Conservation (phyloP, 2,888 invertebrate species). For the Lissocephala sabroskyi region DNA sequence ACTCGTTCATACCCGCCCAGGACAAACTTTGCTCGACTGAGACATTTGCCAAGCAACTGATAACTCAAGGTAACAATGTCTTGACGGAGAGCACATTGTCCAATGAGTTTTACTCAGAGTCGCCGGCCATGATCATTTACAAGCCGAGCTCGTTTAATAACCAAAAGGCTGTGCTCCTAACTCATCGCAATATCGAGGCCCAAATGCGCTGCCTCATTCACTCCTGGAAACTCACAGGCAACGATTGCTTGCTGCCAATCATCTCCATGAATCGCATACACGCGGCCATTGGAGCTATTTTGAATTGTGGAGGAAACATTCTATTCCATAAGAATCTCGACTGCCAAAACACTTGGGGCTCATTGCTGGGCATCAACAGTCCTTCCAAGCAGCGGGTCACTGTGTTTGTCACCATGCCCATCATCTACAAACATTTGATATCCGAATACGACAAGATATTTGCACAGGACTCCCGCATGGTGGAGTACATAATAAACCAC, state of each 20-base stretch:
- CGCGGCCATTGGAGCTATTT: slow-evolving; percentile 88
- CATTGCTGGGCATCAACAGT: slow-evolving; percentile 80
- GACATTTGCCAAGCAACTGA: slow-evolving; percentile 53
- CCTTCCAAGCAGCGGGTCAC: slow-evolving; percentile 79
- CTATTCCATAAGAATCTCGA: slow-evolving; percentile 81
- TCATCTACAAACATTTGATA: slow-evolving; percentile 86
- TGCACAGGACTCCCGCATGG: slow-evolving; percentile 66
- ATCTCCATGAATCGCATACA: slow-evolving; percentile 92
- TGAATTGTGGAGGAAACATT: slow-evolving; percentile 84
- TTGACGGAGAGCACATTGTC: slow-evolving; percentile 72
- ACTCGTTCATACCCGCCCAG: slow-evolving; percentile 71
- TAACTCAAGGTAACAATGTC: slow-evolving; percentile 54
- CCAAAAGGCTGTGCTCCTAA: slow-evolving; percentile 88
- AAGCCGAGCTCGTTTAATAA: slow-evolving; percentile 90
- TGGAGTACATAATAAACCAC: slow-evolving; percentile 69
- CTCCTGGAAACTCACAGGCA: slow-evolving; percentile 82
- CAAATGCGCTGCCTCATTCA: slow-evolving; percentile 80
- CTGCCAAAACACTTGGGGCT: slow-evolving; percentile 80
- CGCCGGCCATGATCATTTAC: slow-evolving; percentile 86
- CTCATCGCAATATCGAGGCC: slow-evolving; percentile 80
- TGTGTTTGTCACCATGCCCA: slow-evolving; percentile 90
- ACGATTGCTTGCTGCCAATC: slow-evolving; percentile 85
- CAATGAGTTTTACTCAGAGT: slow-evolving; percentile 77
- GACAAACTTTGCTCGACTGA: slow-evolving; percentile 40
- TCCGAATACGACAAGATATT: slow-evolving; percentile 82